These are phyloP conservation scores for Salvator merianae DNA, from an alignment of 2,113 vertebrate genomes.

Conservation along the genomic window DNA sequence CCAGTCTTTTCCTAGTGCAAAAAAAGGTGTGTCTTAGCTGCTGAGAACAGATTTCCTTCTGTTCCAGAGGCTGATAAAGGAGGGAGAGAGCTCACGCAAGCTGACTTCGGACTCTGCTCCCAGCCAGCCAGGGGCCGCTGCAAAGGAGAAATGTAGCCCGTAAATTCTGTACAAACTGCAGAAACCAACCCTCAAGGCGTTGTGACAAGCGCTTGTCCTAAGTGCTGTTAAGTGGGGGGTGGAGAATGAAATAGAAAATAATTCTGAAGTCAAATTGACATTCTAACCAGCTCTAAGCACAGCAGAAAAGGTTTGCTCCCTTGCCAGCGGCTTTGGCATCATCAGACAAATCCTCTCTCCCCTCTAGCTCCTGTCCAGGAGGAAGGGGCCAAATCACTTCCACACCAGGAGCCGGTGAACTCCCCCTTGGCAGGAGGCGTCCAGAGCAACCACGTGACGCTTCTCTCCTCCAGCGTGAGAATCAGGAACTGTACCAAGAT, in stretches of 20 bases:
- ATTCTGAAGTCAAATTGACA: not conserved
- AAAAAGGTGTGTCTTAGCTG: not conserved
- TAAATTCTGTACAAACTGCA: not conserved
- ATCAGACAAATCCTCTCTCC: too few species aligned
- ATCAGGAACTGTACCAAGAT: not conserved
- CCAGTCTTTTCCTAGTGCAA: too few species aligned
- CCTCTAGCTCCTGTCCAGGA: not conserved
- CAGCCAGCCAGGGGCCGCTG: not conserved
- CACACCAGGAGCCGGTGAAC: not conserved
- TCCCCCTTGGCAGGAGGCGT: too few species aligned
- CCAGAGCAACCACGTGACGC: not conserved
- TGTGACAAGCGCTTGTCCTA: not conserved
- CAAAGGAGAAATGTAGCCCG: not conserved
- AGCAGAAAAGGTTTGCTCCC: not conserved
- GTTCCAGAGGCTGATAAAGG: not conserved
- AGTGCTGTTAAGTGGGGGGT: not conserved
- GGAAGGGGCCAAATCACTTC: not conserved
- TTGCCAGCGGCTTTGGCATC: not conserved
- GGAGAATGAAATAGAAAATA: not conserved
- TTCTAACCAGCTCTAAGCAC: not conserved
- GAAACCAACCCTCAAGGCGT: not conserved
- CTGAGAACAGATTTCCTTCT: not conserved
- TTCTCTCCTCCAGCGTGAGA: not conserved
- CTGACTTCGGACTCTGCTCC: not conserved
- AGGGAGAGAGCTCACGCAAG: not conserved